A percentile compares a stretch with the other conserved stretches of the same genome.
Evolutionary conservation across 2,797 vertebrate genomes (phyloP).

Genomic region (Sandelia bainsii): DNA sequence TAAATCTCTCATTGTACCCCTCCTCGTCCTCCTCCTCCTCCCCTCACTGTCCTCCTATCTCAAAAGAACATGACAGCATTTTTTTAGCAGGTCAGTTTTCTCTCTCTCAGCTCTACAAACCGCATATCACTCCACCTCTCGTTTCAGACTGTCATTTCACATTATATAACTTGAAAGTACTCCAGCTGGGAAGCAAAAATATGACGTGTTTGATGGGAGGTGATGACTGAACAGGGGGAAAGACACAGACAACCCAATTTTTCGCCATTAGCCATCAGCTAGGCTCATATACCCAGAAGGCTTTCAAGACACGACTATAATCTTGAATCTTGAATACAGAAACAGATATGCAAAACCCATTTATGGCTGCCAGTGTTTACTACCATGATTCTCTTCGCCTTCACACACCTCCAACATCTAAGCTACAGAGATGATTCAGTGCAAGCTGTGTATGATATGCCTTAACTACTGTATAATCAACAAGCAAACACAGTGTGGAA

Average conservation of each 20-base stretch:
- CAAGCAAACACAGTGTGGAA: slow-evolving; percentile 11
- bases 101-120: slow-evolving; percentile 57
- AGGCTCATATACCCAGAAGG: slow-evolving; percentile 35
- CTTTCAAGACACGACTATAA: slow-evolving; percentile 38
- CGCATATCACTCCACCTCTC: slow-evolving; percentile 59
- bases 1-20: slow-evolving; percentile 11
- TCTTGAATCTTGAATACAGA: slow-evolving; percentile 27
- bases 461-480: slow-evolving; percentile 34
- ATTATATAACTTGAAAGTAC: slow-evolving; percentile 75
- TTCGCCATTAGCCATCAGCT: slow-evolving; percentile 9
- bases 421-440: slow-evolving; percentile 12
- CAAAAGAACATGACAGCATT: slow-evolving; percentile 61
- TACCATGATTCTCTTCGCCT: slow-evolving; percentile 20
- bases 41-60: slow-evolving; percentile 42
- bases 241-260: slow-evolving; percentile 26
- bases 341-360: slow-evolving; percentile 21
- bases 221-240: slow-evolving; percentile 48
- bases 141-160: slow-evolving; percentile 71
- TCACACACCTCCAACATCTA: slow-evolving; percentile 11
- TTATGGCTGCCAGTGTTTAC: slow-evolving; percentile 28
- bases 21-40: neutral
- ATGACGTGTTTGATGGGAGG: slow-evolving; percentile 57
- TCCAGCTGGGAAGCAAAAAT: slow-evolving; percentile 64
- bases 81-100: slow-evolving; percentile 55
- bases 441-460: slow-evolving; percentile 14